These are phyloP conservation scores for Polydrusus tereticollis DNA, from an alignment of 2,888 invertebrate genomes.

Conservation along the genomic window DNA sequence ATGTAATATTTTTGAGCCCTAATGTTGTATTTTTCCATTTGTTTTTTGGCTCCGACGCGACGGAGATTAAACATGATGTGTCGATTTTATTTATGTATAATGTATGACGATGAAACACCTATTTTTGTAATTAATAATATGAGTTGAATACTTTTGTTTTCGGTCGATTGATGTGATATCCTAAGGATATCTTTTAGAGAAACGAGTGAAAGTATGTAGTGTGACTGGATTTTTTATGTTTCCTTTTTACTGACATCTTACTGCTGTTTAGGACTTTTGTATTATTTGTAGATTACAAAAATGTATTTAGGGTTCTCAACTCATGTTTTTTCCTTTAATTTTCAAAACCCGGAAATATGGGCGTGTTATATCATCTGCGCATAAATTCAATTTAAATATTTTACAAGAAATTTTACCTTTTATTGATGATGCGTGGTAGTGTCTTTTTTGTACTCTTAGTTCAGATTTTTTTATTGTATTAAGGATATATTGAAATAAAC, in stretches of 20 bases:
- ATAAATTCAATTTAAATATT: not conserved
- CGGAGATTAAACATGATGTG: slow-evolving; percentile 18
- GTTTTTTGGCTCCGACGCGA: slow-evolving; percentile 19
- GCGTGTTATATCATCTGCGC: not conserved
- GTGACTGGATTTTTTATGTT: slow-evolving; percentile 29
- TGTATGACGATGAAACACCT: slow-evolving; percentile 33
- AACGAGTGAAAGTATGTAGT: slow-evolving; percentile 31
- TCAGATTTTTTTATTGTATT: slow-evolving; percentile 47
- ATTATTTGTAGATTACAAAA: slow-evolving; percentile 54
- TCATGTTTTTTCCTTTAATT: slow-evolving; percentile 46
- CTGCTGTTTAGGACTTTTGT: slow-evolving; percentile 49
- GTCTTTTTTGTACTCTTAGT: slow-evolving; percentile 35
- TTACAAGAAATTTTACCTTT: slow-evolving; percentile 20
- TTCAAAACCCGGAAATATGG: slow-evolving; percentile 19
- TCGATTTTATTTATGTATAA: slow-evolving; percentile 27
- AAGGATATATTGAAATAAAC: slow-evolving; percentile 42
- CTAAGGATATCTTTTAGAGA: slow-evolving; percentile 48
- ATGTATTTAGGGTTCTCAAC: slow-evolving; percentile 54
- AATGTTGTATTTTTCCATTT: slow-evolving; percentile 42
- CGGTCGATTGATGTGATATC: slow-evolving; percentile 49
- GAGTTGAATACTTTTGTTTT: slow-evolving; percentile 36
- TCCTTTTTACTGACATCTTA: slow-evolving; percentile 45
- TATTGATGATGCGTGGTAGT: slow-evolving; percentile 46
- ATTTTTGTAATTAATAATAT: slow-evolving; percentile 46
- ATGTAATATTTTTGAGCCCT: slow-evolving; percentile 29